Percentiles rank a stretch among this genome's conserved stretches.
phyloP scores from a whole-genome alignment of 2,888 invertebrate genomes.

The Erebia palarica region DNA sequence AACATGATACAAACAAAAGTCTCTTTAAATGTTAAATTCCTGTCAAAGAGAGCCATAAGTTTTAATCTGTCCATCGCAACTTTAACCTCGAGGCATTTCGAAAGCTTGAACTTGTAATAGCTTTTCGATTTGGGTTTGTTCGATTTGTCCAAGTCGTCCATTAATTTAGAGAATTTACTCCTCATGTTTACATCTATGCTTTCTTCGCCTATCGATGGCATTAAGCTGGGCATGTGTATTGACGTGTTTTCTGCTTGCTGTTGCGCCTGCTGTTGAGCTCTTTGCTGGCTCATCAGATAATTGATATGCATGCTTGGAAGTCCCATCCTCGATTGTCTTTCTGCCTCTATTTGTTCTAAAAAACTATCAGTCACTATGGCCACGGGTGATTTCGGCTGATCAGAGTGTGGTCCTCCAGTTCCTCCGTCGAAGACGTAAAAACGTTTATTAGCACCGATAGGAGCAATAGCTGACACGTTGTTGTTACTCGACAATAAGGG shows the following conservation, averaged over 20 bases:
- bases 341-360: slow-evolving; percentile 75
- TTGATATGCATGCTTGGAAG: slow-evolving; percentile 79
- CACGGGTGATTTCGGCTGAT: slow-evolving; percentile 74
- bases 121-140: slow-evolving; percentile 81
- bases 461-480: slow-evolving; percentile 72
- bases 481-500: slow-evolving; percentile 74
- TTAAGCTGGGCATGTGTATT: slow-evolving; percentile 67
- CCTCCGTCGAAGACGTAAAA: slow-evolving; percentile 77
- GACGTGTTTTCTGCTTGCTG: slow-evolving; percentile 62
- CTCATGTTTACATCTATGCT: slow-evolving; percentile 80
- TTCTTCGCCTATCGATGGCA: slow-evolving; percentile 81
- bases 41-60: slow-evolving; percentile 95
- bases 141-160: slow-evolving; percentile 80
- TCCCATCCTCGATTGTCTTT: slow-evolving; percentile 74
- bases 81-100: slow-evolving; percentile 86
- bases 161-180: slow-evolving; percentile 80
- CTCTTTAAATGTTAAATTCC: slow-evolving; percentile 92
- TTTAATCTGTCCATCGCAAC: slow-evolving; percentile 96
- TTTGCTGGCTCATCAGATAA: slow-evolving; percentile 69
- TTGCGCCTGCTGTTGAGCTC: slow-evolving; percentile 62
- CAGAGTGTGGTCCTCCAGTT: slow-evolving; percentile 61
- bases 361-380: slow-evolving; percentile 77
- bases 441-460: slow-evolving; percentile 73
- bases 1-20: slow-evolving; percentile 91
- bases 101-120: slow-evolving; percentile 90